A percentile compares a stretch with the other conserved stretches of the same genome.
Evolutionary conservation across 1,140 invertebrate genomes (phyloP).

Genomic region (Parasteatoda tepidariorum): DNA sequence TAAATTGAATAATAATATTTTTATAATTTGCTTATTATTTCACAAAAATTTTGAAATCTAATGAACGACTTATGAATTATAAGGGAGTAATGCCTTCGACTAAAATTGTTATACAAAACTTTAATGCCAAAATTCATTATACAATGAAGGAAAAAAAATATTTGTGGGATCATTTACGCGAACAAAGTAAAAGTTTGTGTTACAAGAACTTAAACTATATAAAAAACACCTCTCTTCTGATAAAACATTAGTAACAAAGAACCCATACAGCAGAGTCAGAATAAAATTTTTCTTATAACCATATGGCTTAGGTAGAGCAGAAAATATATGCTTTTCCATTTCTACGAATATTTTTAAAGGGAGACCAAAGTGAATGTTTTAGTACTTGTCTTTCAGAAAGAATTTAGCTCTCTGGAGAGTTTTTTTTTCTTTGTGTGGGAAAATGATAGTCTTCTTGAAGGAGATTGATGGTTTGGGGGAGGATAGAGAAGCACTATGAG

Average conservation of each 20-base stretch:
- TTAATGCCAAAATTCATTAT: no score
- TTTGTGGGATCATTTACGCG: no score
- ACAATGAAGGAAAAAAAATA: no score
- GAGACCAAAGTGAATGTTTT: slow-evolving; percentile 52
- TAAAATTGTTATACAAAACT: no score
- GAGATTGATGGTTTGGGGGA: slow-evolving; percentile 39
- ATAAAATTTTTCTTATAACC: slow-evolving; percentile 50
- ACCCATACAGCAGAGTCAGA: slow-evolving; percentile 25
- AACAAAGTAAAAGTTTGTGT: no score
- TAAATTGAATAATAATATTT: no score
- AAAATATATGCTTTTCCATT: slow-evolving; percentile 58
- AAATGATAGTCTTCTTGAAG: slow-evolving; percentile 54
- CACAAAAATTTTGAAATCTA: no score
- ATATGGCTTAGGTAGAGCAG: slow-evolving; percentile 47
- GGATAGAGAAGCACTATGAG: slow-evolving; percentile 11
- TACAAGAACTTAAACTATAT: no score
- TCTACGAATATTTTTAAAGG: slow-evolving; percentile 48
- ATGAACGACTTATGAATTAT: no score
- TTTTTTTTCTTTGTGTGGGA: slow-evolving; percentile 38
- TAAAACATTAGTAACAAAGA: neutral
- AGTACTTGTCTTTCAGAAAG: slow-evolving; percentile 54
- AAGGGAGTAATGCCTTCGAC: no score
- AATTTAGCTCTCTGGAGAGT: slow-evolving; percentile 38
- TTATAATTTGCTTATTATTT: no score
- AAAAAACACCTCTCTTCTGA: no score